Percentiles rank a stretch among this genome's conserved stretches.
phyloP scores from a whole-genome alignment of 2,113 vertebrate genomes.

The Melozone crissalis region DNA sequence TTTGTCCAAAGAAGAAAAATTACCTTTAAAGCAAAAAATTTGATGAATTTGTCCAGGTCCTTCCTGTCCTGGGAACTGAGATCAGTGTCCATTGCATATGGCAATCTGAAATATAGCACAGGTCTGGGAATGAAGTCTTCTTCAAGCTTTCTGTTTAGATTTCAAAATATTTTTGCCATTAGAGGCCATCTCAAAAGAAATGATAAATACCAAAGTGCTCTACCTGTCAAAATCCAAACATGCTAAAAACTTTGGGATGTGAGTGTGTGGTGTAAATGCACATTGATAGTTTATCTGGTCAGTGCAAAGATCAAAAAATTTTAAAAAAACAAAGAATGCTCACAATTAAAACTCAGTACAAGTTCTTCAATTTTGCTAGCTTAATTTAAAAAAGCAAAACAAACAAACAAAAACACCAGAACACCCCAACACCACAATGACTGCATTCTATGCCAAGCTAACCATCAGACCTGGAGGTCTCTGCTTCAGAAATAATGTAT shows the following conservation, averaged over 20 bases:
- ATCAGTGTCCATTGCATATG: constrained; percentile 93
- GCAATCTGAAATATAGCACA: constrained; percentile 73
- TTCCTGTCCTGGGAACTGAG: constrained; percentile 97
- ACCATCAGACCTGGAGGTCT: background rate
- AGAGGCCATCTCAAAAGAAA: background rate
- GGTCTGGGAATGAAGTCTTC: background rate
- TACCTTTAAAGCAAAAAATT: constrained; percentile 99
- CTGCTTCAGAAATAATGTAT: background rate
- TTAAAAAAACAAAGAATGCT: background rate
- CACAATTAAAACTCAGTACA: background rate
- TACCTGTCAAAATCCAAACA: background rate
- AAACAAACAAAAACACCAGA: background rate
- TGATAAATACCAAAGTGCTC: background rate
- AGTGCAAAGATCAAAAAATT: background rate
- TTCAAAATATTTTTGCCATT: background rate
- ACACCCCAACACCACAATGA: background rate
- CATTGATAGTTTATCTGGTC: background rate
- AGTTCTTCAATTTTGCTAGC: background rate
- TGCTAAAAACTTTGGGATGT: background rate
- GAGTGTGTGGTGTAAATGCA: fast-evolving
- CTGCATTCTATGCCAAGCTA: background rate
- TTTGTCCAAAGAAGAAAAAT: background rate
- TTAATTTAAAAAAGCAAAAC: background rate
- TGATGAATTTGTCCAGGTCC: constrained; percentile 99
- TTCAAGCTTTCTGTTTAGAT: background rate